Conservation (phyloP, 2,113 vertebrate species). For the Etheostoma spectabile region DNA sequence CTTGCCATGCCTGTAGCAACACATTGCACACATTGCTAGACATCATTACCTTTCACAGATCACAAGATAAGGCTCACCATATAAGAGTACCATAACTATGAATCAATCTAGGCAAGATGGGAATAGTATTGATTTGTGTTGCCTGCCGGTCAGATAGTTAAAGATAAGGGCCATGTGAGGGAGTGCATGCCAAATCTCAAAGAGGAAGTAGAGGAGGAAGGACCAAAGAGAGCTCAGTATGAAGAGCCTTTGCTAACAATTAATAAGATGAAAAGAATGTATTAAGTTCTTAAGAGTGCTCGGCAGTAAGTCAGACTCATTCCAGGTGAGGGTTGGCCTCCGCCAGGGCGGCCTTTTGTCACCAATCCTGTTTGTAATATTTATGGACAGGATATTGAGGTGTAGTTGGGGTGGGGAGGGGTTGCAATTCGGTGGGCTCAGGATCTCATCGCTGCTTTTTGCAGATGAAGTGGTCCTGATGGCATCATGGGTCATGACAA, state of each 20-base stretch:
- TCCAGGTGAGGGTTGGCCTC: too few relatives aligned
- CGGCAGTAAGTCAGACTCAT: too few relatives aligned
- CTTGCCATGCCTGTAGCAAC: conserved; percentile 25
- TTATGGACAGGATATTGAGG: too few relatives aligned
- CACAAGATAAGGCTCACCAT: conserved; percentile 62
- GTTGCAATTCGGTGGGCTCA: too few relatives aligned
- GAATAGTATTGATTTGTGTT: conserved; percentile 58
- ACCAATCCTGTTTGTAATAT: too few relatives aligned
- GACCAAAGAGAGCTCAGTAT: background rate
- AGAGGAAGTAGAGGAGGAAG: background rate
- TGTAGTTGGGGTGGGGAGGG: too few relatives aligned
- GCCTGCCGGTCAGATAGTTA: conserved; percentile 51
- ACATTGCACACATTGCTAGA: conserved; percentile 35
- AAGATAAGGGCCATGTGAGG: conserved; percentile 26
- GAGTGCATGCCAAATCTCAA: conserved; percentile 36
- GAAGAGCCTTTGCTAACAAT: conserved; percentile 1
- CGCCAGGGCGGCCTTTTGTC: too few relatives aligned
- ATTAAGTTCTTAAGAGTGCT: background rate
- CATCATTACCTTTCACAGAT: conserved; percentile 63
- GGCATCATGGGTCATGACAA: too few relatives aligned
- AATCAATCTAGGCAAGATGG: conserved; percentile 61
- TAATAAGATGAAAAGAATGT: background rate
- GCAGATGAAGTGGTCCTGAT: too few relatives aligned
- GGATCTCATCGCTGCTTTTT: too few relatives aligned
- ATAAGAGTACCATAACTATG: conserved; percentile 60